Percentiles rank a stretch among this genome's conserved stretches.
These are phyloP conservation scores for Leptura quadrifasciata DNA, from an alignment of 2,888 invertebrate genomes.

Conservation along the genomic window DNA sequence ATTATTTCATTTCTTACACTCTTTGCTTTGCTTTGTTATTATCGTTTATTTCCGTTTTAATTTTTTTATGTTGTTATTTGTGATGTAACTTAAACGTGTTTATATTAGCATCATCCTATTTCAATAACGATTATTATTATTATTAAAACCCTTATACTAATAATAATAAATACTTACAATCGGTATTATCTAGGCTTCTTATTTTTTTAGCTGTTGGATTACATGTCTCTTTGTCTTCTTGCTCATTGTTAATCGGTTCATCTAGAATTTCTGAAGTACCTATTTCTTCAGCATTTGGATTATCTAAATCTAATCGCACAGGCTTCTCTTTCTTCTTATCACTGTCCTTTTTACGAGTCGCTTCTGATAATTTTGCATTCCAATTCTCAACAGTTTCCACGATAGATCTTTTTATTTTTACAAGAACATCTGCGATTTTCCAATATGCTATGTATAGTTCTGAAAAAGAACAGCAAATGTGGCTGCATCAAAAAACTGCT, in stretches of 20 bases:
- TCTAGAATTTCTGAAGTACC: constrained; percentile 13
- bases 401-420: constrained; percentile 80
- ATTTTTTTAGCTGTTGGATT: constrained; percentile 72
- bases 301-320: constrained; percentile 61
- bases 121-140: too few species aligned
- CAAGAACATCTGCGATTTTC: constrained; percentile 79
- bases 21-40: too few species aligned
- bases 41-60: too few species aligned
- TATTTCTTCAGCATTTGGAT: constrained; percentile 55
- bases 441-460: constrained; percentile 70
- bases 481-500: too few species aligned
- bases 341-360: constrained; percentile 66
- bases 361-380: constrained; percentile 78
- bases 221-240: constrained; percentile 45
- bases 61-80: too few species aligned
- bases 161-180: constrained; percentile 65
- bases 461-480: constrained; percentile 51
- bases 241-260: constrained; percentile 41
- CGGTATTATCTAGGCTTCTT: constrained; percentile 72
- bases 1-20: too few species aligned
- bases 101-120: too few species aligned
- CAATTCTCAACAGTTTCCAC: constrained; percentile 84
- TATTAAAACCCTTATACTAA: background rate
- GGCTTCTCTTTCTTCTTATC: constrained; percentile 67
- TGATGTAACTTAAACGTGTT: too few species aligned